Conservation (phyloP, 2,888 invertebrate species). For the Lithophane semibrunnea region DNA sequence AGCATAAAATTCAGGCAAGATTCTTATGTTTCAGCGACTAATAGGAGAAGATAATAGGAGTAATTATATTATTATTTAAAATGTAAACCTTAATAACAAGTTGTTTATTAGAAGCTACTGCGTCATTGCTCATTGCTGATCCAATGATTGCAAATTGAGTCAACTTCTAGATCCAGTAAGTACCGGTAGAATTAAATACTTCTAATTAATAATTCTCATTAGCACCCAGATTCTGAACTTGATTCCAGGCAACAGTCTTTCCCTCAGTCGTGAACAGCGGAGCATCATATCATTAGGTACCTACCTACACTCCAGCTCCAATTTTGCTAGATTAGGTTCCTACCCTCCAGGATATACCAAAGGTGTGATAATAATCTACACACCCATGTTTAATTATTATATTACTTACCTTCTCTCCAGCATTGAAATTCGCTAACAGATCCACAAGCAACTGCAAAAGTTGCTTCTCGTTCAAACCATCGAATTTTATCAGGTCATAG, state of each 20-base stretch:
- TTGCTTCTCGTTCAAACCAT: conserved; percentile 93
- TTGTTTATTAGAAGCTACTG: neutral
- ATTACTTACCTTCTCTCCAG: conserved; percentile 90
- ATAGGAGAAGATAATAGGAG: neutral
- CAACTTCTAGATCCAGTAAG: neutral
- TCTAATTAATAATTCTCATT: neutral
- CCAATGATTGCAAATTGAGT: neutral
- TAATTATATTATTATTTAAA: neutral
- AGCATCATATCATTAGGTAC: neutral
- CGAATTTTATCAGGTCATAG: conserved; percentile 96
- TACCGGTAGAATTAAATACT: neutral
- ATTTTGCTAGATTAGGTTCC: neutral
- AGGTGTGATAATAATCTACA: neutral
- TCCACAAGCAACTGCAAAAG: conserved; percentile 94
- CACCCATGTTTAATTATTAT: neutral
- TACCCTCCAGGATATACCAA: neutral
- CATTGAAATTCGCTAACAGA: conserved; percentile 93
- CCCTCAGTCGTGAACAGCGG: neutral
- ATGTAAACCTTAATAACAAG: neutral
- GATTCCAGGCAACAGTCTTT: neutral
- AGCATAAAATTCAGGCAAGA: neutral
- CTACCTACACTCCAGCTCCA: neutral
- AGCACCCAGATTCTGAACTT: neutral
- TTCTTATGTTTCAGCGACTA: conserved; percentile 18
- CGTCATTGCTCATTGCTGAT: neutral